Evolutionary conservation across 2,888 invertebrate genomes (phyloP).

Genomic region (Dermolepida albohirtum): DNA sequence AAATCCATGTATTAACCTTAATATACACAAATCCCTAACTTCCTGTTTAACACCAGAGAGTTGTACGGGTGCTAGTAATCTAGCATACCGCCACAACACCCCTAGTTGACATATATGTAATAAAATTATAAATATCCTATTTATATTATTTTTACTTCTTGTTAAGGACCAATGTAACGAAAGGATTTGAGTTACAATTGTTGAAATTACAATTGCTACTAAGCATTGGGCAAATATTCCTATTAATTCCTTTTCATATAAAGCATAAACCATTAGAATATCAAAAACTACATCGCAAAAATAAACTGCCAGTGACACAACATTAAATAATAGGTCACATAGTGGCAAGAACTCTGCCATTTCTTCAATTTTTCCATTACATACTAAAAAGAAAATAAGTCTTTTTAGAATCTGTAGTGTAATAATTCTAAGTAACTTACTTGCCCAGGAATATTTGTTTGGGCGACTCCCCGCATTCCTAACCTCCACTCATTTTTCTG

Average conservation of each 20-base stretch:
- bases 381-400: constrained; percentile 57
- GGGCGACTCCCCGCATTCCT: constrained; percentile 64
- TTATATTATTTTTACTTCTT: constrained; percentile 64
- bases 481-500: constrained; percentile 62
- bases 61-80: constrained; percentile 86
- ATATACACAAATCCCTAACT: constrained; percentile 79
- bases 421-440: constrained; percentile 51
- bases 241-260: constrained; percentile 76
- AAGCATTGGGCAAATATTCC: constrained; percentile 77
- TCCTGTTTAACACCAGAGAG: constrained; percentile 85
- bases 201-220: constrained; percentile 77
- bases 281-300: constrained; percentile 94
- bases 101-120: constrained; percentile 78
- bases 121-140: constrained; percentile 68
- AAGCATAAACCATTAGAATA: constrained; percentile 85
- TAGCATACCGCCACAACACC: constrained; percentile 85
- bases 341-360: constrained; percentile 89
- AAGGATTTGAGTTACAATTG: constrained; percentile 80
- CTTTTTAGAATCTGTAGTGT: constrained; percentile 27
- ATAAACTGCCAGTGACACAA: constrained; percentile 89
- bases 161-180: constrained; percentile 81
- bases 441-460: constrained; percentile 59
- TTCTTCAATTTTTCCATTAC: constrained; percentile 56
- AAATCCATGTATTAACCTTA: constrained; percentile 88
- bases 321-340: constrained; percentile 92